Percentiles rank a stretch among this genome's conserved stretches.
These are phyloP conservation scores for Acleris literana DNA, from an alignment of 2,888 invertebrate genomes.

Conservation along the genomic window DNA sequence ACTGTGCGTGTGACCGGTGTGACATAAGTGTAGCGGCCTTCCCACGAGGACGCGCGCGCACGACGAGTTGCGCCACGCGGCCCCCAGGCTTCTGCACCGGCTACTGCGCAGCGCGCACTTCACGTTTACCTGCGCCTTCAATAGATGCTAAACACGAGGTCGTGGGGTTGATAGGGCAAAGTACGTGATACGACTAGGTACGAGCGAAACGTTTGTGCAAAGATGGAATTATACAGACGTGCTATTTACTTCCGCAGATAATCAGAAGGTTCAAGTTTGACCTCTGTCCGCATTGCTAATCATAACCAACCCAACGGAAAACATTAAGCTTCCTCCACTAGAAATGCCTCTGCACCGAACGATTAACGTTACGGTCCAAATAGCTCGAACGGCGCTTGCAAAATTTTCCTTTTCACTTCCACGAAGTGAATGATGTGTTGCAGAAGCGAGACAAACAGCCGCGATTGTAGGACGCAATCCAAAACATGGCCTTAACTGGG, in stretches of 20 bases:
- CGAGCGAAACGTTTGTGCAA: slow-evolving; percentile 1
- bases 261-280: slow-evolving; percentile 7
- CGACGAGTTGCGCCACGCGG: slow-evolving; percentile 51
- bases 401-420: slow-evolving; percentile 28
- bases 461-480: slow-evolving; percentile 13
- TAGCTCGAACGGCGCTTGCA: slow-evolving; percentile 23
- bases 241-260: slow-evolving; percentile 15
- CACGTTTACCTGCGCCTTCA: slow-evolving; percentile 22
- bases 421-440: slow-evolving; percentile 1
- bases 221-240: slow-evolving; percentile 4
- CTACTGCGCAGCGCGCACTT: slow-evolving; percentile 40
- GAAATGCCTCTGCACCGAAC: slow-evolving; percentile 16
- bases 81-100: slow-evolving; percentile 45
- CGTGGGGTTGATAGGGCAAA: slow-evolving; percentile 29
- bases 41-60: slow-evolving; percentile 55
- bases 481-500: slow-evolving; percentile 41
- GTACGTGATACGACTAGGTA: slow-evolving; percentile 21
- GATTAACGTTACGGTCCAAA: slow-evolving; percentile 30
- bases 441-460: slow-evolving; percentile 20
- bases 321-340: slow-evolving; percentile 12
- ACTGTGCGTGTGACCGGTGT: background rate
- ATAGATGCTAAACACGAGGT: slow-evolving; percentile 23
- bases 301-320: background rate
- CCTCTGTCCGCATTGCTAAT: slow-evolving; percentile 23
- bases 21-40: slow-evolving; percentile 45